These are phyloP conservation scores for Merluccius polli DNA, from an alignment of 2,797 vertebrate species.

Conservation along the genomic window DNA sequence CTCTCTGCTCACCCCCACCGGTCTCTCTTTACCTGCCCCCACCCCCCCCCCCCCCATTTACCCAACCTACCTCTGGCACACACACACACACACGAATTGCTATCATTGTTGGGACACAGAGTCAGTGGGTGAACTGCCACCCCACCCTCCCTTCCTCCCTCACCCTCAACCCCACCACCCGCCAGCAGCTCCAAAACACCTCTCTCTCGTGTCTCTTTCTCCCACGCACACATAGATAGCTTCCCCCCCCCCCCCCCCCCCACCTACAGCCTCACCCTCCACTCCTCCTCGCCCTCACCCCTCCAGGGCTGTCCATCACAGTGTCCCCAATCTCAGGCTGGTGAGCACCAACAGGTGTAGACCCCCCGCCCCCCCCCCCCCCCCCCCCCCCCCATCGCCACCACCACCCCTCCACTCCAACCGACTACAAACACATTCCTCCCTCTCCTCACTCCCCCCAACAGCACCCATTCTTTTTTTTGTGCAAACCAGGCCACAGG, in stretches of 20 bases:
- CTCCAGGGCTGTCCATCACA: constrained; percentile 34
- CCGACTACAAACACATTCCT: neutral
- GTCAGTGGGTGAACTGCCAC: neutral
- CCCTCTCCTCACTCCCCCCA: neutral
- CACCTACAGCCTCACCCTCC: too few species aligned
- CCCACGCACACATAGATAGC: neutral
- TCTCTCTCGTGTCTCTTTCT: constrained; percentile 21
- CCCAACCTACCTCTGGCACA: too few species aligned
- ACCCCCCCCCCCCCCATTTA: too few species aligned
- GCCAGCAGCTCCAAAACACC: neutral
- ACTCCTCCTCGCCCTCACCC: too few species aligned
- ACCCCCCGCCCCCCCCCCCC: neutral
- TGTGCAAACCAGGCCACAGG: too few species aligned
- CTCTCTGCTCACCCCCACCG: too few species aligned
- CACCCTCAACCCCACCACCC: neutral
- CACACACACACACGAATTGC: too few species aligned
- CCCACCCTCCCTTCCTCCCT: neutral
- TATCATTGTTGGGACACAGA: too few species aligned
- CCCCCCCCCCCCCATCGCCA: too few species aligned
- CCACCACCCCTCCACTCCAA: too few species aligned
- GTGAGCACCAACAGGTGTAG: constrained; percentile 74
- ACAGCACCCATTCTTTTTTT: neutral
- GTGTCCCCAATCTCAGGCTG: constrained; percentile 56
- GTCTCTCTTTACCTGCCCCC: too few species aligned
- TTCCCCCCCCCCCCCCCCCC: constrained; percentile 4